Evolutionary conservation across 2,797 vertebrate genomes (phyloP).

Genomic region (Aplochiton taeniatus): DNA sequence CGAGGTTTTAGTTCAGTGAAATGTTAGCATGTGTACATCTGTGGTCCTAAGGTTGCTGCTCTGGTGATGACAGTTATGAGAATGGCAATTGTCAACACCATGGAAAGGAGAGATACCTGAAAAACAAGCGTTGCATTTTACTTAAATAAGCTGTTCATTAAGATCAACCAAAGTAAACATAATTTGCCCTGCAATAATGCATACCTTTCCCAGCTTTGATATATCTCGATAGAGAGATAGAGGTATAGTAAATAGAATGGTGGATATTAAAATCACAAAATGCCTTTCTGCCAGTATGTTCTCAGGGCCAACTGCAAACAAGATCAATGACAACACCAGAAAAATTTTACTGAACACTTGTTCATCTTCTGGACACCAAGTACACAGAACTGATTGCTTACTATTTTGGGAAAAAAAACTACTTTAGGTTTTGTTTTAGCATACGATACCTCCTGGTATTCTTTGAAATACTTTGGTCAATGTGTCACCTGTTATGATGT

Average conservation of each 20-base stretch:
- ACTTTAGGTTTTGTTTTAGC: not conserved
- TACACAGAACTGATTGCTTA: not conserved
- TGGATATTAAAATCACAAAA: constrained; percentile 86
- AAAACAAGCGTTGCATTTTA: constrained; percentile 19
- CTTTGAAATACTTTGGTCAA: constrained; percentile 93
- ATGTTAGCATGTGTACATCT: constrained; percentile 74
- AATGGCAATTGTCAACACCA: constrained; percentile 85
- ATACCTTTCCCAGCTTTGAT: constrained; percentile 90
- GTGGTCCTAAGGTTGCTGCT: constrained; percentile 79
- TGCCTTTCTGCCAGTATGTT: constrained; percentile 82
- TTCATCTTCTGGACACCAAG: not conserved
- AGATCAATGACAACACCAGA: constrained; percentile 16
- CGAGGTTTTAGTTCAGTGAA: not conserved
- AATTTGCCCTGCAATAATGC: not conserved
- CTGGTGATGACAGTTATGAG: constrained; percentile 82
- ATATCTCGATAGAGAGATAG: constrained; percentile 89
- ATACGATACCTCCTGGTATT: constrained; percentile 86
- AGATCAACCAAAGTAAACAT: not conserved
- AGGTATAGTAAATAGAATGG: constrained; percentile 84
- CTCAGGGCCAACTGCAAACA: constrained; percentile 81
- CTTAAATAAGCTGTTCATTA: not conserved
- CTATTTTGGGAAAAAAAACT: not conserved
- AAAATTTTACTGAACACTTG: not conserved
- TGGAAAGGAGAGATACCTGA: constrained; percentile 89
- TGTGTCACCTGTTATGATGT: constrained; percentile 93